Percentiles rank a stretch among this genome's conserved stretches.
These are phyloP conservation scores for Isichthys henryi DNA, from an alignment of 2,113 vertebrate species.

Conservation along the genomic window DNA sequence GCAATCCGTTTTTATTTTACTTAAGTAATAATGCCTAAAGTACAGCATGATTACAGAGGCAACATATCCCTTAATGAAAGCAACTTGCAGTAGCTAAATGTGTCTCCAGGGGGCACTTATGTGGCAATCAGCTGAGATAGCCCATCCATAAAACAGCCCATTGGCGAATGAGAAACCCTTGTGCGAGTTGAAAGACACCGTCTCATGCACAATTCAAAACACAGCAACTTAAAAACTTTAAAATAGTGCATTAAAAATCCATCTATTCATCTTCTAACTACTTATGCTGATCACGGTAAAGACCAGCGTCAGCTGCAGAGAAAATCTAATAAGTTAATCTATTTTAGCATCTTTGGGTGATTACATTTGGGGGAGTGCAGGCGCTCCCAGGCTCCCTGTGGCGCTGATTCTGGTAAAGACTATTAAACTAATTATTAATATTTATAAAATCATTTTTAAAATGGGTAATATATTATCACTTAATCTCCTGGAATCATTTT, in stretches of 20 bases:
- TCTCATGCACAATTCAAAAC: neutral
- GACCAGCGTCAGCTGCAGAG: neutral
- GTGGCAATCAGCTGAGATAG: neutral
- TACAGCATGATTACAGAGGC: neutral
- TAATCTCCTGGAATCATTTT: neutral
- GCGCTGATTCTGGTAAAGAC: neutral
- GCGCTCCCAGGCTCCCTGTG: neutral
- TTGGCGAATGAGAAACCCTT: neutral
- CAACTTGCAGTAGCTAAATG: neutral
- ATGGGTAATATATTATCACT: neutral
- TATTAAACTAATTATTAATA: neutral
- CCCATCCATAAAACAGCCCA: neutral
- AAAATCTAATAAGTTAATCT: neutral
- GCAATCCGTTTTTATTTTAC: neutral
- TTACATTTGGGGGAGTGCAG: neutral
- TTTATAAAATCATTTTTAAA: neutral
- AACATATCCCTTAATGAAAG: neutral
- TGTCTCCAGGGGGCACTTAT: neutral
- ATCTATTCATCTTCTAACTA: neutral
- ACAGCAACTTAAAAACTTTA: neutral
- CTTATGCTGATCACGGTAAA: neutral
- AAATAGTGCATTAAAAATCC: neutral
- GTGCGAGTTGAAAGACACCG: neutral
- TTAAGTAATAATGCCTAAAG: neutral
- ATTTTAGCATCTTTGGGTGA: neutral